A percentile compares a stretch with the other conserved stretches of the same genome.
phyloP scores from a whole-genome alignment of 2,888 invertebrate species.

The Anaspis maculata region DNA sequence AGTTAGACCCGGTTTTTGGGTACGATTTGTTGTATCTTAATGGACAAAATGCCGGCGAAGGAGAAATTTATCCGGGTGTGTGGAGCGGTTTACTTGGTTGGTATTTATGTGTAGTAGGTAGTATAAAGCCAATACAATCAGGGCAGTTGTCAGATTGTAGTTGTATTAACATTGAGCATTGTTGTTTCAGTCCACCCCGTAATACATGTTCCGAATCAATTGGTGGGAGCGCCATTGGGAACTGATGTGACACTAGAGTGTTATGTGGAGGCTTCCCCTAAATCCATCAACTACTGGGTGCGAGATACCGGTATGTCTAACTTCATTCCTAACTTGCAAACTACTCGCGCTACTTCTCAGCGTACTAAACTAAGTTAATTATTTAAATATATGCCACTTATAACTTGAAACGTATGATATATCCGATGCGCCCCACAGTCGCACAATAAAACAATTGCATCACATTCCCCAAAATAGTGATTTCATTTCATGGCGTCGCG shows the following conservation, averaged over 20 bases:
- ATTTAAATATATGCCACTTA: constrained; percentile 32
- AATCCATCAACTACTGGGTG: constrained; percentile 86
- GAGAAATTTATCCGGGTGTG: not conserved
- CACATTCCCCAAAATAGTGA: too few relatives aligned
- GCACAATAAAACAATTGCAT: too few relatives aligned
- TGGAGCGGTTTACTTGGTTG: not conserved
- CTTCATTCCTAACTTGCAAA: constrained; percentile 21
- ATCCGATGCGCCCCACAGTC: too few relatives aligned
- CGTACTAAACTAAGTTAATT: constrained; percentile 27
- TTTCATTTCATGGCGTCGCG: not conserved
- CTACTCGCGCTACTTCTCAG: constrained; percentile 23
- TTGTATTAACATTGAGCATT: constrained; percentile 15
- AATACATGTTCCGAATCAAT: constrained; percentile 86
- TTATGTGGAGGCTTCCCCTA: constrained; percentile 83
- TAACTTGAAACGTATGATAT: constrained; percentile 16
- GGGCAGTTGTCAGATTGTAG: constrained; percentile 9
- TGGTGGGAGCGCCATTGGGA: constrained; percentile 79
- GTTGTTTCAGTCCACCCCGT: constrained; percentile 74
- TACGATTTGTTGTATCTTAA: not conserved
- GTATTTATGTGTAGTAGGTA: too few relatives aligned
- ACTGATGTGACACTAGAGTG: constrained; percentile 84
- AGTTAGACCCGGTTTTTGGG: too few relatives aligned
- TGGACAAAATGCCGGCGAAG: not conserved
- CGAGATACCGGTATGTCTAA: constrained; percentile 62
- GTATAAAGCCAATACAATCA: constrained; percentile 2